Evolutionary conservation across 2,113 vertebrate species (phyloP), one percentile per base, ranked within the genome.

Genomic region (Girardinichthys multiradiatus): DNA sequence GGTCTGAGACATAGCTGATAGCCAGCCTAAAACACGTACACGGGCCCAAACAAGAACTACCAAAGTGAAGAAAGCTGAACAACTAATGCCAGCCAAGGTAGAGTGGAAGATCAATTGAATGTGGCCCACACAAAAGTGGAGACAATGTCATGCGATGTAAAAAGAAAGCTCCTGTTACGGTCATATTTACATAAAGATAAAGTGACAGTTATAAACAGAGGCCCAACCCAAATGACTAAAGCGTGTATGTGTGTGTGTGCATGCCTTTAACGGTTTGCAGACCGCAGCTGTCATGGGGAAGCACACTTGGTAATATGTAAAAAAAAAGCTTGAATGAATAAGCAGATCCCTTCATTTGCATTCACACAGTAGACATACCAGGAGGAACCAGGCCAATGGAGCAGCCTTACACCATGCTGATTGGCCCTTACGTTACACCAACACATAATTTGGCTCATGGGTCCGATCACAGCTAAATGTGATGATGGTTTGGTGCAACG

Each of bases 301-400:
- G 83, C 59, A 83, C 85, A 88, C 72, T 84, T 85, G 87, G 79
- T 77, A n/a, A n/a, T n/a, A n/a, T n/a, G 68, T 75, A 48, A 68
- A 57, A 69, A 85, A 70, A 72, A 27, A 19, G 39, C 67, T 77
- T 71, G 14, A 1, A 45, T 6, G 2, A 54, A n/a, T 66, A 79
- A 66, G 69, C 70, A 84, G 35, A 70, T 35, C 77, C 33, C 58
- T 75, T 28, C 13, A 31, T 72, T 39, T n/a, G 9, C 66, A 42
- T 42, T 42, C 39, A 77, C 31, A 64, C 42, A 67, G 66, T 54
- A 11, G 57, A 12, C 13, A 62, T 67, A 76, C 37, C 48, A 73
- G 11, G 51, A 70, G 67, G 79, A 87, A 71, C 57, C 72, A 78
- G 68, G 60, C 19, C 69, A 82, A 85, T 37, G 9, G 72, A 57